These are phyloP conservation scores for Neodiprion virginianus DNA, from an alignment of 1,140 invertebrate genomes.

Conservation along the genomic window DNA sequence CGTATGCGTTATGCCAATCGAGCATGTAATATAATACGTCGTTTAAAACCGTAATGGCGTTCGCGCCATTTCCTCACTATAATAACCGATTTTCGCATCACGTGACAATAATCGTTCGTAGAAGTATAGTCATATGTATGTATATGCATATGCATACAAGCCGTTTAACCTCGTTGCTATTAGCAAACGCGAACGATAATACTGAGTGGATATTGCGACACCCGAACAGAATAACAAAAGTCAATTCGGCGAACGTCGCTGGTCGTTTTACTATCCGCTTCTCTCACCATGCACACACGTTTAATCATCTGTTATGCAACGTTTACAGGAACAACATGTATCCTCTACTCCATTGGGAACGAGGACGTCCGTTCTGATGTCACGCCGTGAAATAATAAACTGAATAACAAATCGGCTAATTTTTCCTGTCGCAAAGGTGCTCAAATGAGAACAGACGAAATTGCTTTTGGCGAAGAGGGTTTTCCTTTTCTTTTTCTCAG, in stretches of 20 bases:
- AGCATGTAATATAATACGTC: too few relatives aligned
- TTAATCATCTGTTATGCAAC: neutral
- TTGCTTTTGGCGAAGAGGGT: neutral
- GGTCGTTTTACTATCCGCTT: neutral
- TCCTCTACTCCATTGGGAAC: neutral
- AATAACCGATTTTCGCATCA: too few relatives aligned
- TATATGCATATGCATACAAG: too few relatives aligned
- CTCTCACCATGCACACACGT: neutral
- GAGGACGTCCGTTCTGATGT: neutral
- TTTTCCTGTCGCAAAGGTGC: neutral
- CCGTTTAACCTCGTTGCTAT: too few relatives aligned
- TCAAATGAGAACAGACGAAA: neutral
- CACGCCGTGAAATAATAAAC: neutral
- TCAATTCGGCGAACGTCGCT: neutral
- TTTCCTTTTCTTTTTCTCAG: too few relatives aligned
- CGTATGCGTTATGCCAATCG: neutral
- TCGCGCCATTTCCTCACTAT: too few relatives aligned
- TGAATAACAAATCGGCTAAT: neutral
- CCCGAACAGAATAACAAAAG: neutral
- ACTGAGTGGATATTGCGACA: slow-evolving; percentile 2
- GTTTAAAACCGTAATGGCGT: too few relatives aligned
- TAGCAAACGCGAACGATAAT: neutral
- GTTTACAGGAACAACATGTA: neutral
- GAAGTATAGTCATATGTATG: too few relatives aligned
- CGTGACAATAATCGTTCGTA: too few relatives aligned